phyloP scores from a whole-genome alignment of 2,888 invertebrate genomes.

The Oasisia sp. region DNA sequence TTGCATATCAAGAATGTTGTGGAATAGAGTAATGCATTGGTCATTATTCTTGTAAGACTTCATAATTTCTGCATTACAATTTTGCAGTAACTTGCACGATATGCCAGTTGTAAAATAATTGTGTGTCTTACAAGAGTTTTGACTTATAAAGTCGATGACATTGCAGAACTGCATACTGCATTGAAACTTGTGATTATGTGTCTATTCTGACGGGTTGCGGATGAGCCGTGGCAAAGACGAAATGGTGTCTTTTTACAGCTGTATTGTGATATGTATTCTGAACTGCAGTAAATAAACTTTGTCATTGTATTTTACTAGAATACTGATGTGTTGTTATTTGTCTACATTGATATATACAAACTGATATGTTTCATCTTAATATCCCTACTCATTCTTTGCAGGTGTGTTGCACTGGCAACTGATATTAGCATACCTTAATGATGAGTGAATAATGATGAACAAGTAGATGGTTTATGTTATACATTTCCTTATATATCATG shows the following conservation, averaged over 20 bases:
- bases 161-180: no score
- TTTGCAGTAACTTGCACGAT: neutral
- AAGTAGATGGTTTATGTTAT: neutral
- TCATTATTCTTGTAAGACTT: neutral
- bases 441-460: neutral
- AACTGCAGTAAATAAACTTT: conserved; percentile 17
- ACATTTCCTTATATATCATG: no score
- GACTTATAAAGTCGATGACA: no score
- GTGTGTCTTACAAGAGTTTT: no score
- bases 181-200: neutral
- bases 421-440: neutral
- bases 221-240: neutral
- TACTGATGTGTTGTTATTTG: neutral
- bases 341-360: neutral
- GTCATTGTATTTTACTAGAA: conserved; percentile 12
- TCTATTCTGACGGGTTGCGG: neutral
- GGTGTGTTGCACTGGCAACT: neutral
- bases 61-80: neutral
- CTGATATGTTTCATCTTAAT: neutral
- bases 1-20: neutral
- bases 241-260: neutral
- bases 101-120: no score
- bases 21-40: neutral
- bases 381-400: neutral
- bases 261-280: neutral